These are phyloP conservation scores for Crotalus horridus DNA, from an alignment of 2,113 vertebrate species.

Conservation along the genomic window DNA sequence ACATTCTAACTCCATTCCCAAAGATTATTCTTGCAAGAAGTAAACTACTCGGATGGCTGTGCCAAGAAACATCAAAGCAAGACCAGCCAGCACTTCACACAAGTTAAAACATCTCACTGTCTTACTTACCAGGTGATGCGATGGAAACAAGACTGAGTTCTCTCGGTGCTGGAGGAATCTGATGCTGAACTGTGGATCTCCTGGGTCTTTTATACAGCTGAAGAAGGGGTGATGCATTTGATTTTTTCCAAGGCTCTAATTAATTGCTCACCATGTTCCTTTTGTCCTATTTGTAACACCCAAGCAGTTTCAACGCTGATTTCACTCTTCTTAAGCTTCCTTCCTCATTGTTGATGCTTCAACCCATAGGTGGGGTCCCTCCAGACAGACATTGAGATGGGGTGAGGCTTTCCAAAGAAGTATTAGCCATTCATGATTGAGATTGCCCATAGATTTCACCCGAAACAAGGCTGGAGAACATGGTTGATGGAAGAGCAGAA, in stretches of 20 bases:
- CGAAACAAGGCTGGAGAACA: neutral
- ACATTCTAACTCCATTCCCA: neutral
- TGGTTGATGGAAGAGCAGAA: neutral
- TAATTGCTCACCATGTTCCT: neutral
- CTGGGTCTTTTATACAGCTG: neutral
- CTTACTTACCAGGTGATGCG: neutral
- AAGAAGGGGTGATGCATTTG: neutral
- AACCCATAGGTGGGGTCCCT: neutral
- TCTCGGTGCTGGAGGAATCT: neutral
- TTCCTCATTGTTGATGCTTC: neutral
- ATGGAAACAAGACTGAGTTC: neutral
- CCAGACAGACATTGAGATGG: neutral
- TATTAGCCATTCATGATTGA: neutral
- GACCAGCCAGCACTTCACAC: neutral
- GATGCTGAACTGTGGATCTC: neutral
- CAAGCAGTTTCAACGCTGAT: neutral
- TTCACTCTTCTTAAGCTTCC: neutral
- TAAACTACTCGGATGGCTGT: neutral
- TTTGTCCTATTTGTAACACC: neutral
- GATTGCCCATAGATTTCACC: neutral
- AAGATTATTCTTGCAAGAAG: too few species aligned
- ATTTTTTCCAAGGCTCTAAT: neutral
- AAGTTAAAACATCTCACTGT: neutral
- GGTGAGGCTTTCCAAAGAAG: too few species aligned
- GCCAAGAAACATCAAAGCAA: neutral